Evolutionary conservation across 2,797 vertebrate species (phyloP).

Genomic region (Crenichthys baileyi): DNA sequence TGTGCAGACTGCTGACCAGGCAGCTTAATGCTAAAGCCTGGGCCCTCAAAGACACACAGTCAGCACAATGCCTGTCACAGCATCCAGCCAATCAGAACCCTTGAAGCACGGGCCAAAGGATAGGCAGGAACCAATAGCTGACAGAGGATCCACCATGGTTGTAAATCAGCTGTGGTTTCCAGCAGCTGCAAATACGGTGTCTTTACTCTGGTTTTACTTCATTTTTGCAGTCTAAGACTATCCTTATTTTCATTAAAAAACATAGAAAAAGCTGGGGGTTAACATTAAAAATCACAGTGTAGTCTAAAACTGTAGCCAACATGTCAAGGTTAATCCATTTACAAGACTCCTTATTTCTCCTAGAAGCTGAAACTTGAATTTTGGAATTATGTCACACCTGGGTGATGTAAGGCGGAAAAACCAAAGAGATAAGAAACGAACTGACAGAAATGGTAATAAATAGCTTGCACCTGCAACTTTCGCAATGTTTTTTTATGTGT

Average conservation of each 20-base stretch:
- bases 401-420: neutral
- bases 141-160: slow-evolving; percentile 32
- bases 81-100: slow-evolving; percentile 61
- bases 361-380: neutral
- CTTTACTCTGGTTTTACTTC: neutral
- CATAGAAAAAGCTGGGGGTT: neutral
- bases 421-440: neutral
- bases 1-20: slow-evolving; percentile 77
- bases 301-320: neutral
- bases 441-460: neutral
- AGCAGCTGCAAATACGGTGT: slow-evolving; percentile 18
- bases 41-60: slow-evolving; percentile 78
- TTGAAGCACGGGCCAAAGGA: slow-evolving; percentile 48
- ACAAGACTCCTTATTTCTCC: too few species aligned
- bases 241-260: neutral
- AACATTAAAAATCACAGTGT: neutral
- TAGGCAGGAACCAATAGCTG: slow-evolving; percentile 58
- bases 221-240: neutral
- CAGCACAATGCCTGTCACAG: slow-evolving; percentile 79
- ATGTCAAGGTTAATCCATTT: too few species aligned
- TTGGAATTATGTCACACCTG: neutral
- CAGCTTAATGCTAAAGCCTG: slow-evolving; percentile 64
- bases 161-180: slow-evolving; percentile 7
- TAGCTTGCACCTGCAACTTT: neutral
- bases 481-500: neutral